Percentiles rank a stretch among this genome's conserved stretches.
These are phyloP conservation scores for Microtus montanus DNA, from an alignment of 2,113 vertebrate genomes.

Conservation along the genomic window DNA sequence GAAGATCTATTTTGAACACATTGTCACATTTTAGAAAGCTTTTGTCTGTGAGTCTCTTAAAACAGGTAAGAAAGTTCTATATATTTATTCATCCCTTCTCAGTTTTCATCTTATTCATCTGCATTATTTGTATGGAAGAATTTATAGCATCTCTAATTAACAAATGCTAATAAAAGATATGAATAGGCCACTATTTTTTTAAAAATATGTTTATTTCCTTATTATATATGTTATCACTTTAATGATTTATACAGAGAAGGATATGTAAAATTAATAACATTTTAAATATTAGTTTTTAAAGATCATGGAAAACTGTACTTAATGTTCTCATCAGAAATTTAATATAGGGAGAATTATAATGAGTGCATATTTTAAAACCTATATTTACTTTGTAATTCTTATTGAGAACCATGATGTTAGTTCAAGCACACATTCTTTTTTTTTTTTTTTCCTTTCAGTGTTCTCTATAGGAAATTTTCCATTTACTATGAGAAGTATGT, in stretches of 20 bases:
- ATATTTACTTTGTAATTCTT: not conserved
- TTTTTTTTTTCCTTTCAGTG: not conserved
- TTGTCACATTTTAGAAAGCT: not conserved
- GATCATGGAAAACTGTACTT: not conserved
- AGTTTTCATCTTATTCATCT: not conserved
- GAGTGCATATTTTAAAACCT: not conserved
- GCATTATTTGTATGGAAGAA: not conserved
- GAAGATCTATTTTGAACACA: not conserved
- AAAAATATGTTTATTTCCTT: not conserved
- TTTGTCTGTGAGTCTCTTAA: not conserved
- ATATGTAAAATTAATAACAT: not conserved
- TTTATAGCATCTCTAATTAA: conserved; percentile 4
- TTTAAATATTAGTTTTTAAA: not conserved
- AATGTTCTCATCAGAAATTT: not conserved
- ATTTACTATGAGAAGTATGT: not conserved
- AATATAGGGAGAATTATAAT: not conserved
- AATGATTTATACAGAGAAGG: not conserved
- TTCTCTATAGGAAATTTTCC: not conserved
- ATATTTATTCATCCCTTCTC: not conserved
- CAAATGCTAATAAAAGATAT: not conserved
- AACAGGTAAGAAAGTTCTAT: not conserved
- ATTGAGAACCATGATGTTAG: not conserved
- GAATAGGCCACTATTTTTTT: not conserved
- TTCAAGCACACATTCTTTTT: not conserved
- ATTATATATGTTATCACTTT: conserved; percentile 21